A percentile compares a stretch with the other conserved stretches of the same genome.
phyloP scores from a whole-genome alignment of 2,888 invertebrate species.

The Drosophila yooni region DNA sequence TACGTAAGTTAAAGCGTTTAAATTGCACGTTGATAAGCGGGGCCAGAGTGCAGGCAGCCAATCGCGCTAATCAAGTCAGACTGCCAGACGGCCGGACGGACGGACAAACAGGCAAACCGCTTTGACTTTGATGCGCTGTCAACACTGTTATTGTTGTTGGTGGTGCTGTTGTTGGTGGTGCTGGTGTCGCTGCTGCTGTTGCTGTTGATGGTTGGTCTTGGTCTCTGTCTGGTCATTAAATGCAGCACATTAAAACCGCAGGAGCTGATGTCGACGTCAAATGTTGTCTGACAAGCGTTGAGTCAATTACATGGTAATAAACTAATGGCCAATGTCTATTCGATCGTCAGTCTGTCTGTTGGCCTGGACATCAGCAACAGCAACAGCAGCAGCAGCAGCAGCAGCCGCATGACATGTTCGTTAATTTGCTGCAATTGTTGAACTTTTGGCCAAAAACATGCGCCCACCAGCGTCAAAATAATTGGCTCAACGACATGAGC shows the following conservation, averaged over 20 bases:
- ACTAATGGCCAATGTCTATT: conserved; percentile 67
- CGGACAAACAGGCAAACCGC: conserved; percentile 52
- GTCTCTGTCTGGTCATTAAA: conserved; percentile 67
- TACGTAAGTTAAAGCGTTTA: conserved; percentile 46
- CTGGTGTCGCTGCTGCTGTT: conserved; percentile 37
- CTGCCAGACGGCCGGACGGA: conserved; percentile 12
- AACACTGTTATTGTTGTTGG: conserved; percentile 29
- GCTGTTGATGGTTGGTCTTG: conserved; percentile 48
- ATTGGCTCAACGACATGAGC: conserved; percentile 57
- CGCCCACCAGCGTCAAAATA: conserved; percentile 50
- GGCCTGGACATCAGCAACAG: conserved; percentile 30
- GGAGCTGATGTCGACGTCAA: conserved; percentile 56
- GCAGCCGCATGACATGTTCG: conserved; percentile 64
- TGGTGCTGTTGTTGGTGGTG: conserved; percentile 25
- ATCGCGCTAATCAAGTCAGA: conserved; percentile 67
- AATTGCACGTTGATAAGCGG: conserved; percentile 51
- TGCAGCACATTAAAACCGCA: conserved; percentile 81
- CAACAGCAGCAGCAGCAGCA: conserved; percentile 28
- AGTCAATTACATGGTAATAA: conserved; percentile 82
- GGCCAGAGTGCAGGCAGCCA: conserved; percentile 57
- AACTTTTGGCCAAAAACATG: conserved; percentile 58
- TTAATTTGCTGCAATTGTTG: conserved; percentile 76
- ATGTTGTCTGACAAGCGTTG: conserved; percentile 73
- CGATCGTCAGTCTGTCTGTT: conserved; percentile 8
- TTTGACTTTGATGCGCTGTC: conserved; percentile 70